These are phyloP conservation scores for Nasua narica DNA, from an alignment of 2,797 vertebrate species.

Conservation along the genomic window DNA sequence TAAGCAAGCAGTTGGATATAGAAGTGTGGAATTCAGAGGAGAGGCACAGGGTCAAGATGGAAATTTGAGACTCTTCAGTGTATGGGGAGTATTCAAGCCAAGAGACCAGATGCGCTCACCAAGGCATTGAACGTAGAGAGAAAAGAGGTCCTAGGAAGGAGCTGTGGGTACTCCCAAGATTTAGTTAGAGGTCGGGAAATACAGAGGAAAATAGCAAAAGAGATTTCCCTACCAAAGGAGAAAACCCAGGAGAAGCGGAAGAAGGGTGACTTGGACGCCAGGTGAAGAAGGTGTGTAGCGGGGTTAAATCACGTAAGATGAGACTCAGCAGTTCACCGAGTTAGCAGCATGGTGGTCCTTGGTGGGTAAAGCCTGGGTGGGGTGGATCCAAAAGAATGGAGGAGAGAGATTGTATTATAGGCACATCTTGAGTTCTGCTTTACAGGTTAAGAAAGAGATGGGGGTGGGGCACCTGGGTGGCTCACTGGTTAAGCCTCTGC, in stretches of 20 bases:
- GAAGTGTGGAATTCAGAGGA: not conserved
- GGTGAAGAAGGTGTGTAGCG: not conserved
- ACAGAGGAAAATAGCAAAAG: not conserved
- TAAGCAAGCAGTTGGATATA: not conserved
- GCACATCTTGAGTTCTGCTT: not conserved
- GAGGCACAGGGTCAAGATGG: not conserved
- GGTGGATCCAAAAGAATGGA: not conserved
- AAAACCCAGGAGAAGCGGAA: not conserved
- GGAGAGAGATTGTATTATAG: fast-evolving
- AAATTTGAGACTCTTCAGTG: not conserved
- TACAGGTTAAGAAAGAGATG: not conserved
- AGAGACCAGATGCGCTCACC: not conserved
- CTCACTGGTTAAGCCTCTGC: no score
- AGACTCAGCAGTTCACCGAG: not conserved
- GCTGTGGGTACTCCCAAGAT: not conserved
- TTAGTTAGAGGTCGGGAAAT: not conserved
- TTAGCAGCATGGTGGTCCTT: fast-evolving
- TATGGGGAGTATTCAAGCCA: not conserved
- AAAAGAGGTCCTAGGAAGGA: not conserved
- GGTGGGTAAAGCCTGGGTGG: not conserved
- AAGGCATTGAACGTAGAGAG: not conserved
- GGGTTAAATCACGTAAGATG: fast-evolving
- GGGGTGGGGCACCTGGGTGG: no score
- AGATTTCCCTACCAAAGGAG: not conserved
- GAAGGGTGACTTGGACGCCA: not conserved